Evolutionary conservation across 2,113 vertebrate genomes (phyloP).

Genomic region (Psammodynastes pulverulentus): DNA sequence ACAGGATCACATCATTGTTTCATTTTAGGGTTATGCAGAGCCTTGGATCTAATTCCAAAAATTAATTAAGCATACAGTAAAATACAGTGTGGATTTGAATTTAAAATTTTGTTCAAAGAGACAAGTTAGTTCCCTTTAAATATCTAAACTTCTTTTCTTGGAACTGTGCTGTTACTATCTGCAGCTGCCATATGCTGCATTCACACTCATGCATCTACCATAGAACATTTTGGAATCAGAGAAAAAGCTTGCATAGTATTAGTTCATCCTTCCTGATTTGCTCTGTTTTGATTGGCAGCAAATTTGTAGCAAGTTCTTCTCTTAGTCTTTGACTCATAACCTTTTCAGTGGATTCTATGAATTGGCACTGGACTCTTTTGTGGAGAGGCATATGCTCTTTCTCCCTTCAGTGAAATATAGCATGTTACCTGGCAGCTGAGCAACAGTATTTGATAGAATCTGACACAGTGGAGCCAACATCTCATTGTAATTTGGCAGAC

Average conservation of each 20-base stretch:
- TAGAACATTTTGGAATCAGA: background rate
- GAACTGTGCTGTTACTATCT: background rate
- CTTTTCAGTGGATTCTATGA: background rate
- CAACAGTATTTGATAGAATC: background rate
- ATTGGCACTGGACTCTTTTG: background rate
- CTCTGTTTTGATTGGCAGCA: background rate
- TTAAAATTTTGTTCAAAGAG: background rate
- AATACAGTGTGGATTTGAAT: background rate
- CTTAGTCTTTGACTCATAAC: background rate
- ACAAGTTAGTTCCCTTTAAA: background rate
- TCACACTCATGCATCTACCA: background rate
- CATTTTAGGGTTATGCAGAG: background rate
- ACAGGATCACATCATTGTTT: background rate
- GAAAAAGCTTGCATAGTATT: background rate
- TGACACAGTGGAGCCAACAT: background rate
- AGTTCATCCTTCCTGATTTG: background rate
- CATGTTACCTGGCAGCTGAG: background rate
- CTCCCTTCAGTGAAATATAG: background rate
- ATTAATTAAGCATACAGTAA: background rate
- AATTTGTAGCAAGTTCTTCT: background rate
- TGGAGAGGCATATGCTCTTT: background rate
- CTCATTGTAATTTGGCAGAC: background rate
- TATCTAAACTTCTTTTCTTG: background rate
- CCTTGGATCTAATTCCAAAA: background rate
- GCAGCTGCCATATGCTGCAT: background rate